These are phyloP conservation scores for Pan troglodytes DNA, from an alignment of 2,113 vertebrate genomes.

Conservation along the genomic window NHGRI_mPanTro3-v2.1_pri NC_072421.2:13660501-13661000, in stretches of 20 bases:
- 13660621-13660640: neutral
- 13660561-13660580: neutral
- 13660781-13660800: neutral
- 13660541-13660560: neutral
- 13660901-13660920: conserved; percentile 23
- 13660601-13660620: neutral
- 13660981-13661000: neutral
- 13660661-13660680: neutral
- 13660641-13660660: neutral
- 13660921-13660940: neutral
- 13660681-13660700: neutral
- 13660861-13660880: neutral
- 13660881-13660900: neutral
- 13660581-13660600: neutral
- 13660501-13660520: neutral
- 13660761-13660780: neutral
- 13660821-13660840: neutral
- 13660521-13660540: accelerated
- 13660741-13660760: too few species aligned
- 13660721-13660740: accelerated
- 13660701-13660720: neutral
- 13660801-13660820: neutral
- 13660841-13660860: neutral
- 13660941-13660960: neutral
- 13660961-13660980: conserved; percentile 8